Conservation (phyloP, 2,797 vertebrate genomes). For the Tympanoctomys barrerae region DNA sequence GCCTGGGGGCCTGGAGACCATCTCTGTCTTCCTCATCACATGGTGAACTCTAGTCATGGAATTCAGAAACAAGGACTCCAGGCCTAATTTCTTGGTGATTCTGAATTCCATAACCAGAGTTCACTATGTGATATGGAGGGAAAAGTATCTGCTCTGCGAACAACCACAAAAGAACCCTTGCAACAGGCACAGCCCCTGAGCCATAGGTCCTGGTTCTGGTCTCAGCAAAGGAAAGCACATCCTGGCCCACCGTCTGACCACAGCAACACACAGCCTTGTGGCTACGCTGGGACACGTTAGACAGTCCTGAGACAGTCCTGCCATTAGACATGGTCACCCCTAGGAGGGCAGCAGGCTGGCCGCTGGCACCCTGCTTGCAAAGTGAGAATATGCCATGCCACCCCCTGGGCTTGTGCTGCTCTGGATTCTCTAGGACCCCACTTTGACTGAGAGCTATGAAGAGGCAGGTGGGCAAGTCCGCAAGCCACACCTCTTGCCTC, state of each 20-base stretch:
- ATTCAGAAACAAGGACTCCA: background rate
- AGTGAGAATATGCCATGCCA: background rate
- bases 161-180: background rate
- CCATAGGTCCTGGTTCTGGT: background rate
- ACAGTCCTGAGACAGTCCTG: background rate
- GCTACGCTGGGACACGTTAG: background rate
- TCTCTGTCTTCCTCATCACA: background rate
- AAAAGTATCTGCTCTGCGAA: background rate
- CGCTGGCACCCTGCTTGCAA: background rate
- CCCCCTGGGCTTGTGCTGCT: background rate
- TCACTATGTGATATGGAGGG: constrained; percentile 23
- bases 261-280: background rate
- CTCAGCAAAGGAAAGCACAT: background rate
- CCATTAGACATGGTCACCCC: background rate
- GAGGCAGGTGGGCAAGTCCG: background rate
- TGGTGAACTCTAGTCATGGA: background rate
- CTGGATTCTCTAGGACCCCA: background rate
- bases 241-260: background rate
- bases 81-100: background rate
- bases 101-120: background rate
- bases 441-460: background rate
- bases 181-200: background rate
- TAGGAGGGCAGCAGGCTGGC: background rate
- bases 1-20: background rate
- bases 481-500: background rate